Conservation (phyloP, 2,113 vertebrate species). For the Dolichotis patagonum region DNA sequence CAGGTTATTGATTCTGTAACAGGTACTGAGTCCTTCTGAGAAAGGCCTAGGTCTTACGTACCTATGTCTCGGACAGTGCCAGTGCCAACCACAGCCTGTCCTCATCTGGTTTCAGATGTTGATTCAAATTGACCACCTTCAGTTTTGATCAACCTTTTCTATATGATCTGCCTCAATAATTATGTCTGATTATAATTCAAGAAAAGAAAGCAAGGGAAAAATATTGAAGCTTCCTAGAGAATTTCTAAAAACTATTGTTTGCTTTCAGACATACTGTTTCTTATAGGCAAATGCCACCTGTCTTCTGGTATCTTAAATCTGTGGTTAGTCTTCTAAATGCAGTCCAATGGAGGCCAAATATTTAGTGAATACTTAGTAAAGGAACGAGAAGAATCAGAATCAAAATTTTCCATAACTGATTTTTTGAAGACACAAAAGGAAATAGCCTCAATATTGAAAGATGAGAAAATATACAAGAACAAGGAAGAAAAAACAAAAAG, state of each 20-base stretch:
- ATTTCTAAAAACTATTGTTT: background rate
- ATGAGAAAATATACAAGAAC: slow-evolving; percentile 43
- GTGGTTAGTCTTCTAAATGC: background rate
- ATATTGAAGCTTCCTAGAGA: background rate
- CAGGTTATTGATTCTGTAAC: slow-evolving; percentile 6
- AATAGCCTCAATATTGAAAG: slow-evolving; percentile 17
- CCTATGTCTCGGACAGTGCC: background rate
- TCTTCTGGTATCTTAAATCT: slow-evolving; percentile 28
- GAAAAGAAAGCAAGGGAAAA: slow-evolving; percentile 13
- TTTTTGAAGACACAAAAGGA: slow-evolving; percentile 12
- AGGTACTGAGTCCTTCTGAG: slow-evolving; percentile 29
- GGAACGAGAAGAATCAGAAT: slow-evolving; percentile 33
- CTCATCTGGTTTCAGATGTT: background rate
- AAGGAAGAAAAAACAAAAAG: slow-evolving; percentile 26
- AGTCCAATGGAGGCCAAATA: background rate
- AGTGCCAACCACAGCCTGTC: background rate
- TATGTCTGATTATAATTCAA: slow-evolving; percentile 51
- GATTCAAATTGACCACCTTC: background rate
- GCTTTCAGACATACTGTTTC: slow-evolving; percentile 43
- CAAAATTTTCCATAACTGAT: background rate
- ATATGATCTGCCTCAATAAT: background rate
- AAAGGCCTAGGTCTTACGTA: background rate
- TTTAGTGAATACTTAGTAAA: background rate
- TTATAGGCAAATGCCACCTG: background rate
- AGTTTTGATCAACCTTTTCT: background rate